Evolutionary conservation across 2,797 vertebrate genomes (phyloP).

Genomic region (Poeciliopsis paucimaculata): DNA sequence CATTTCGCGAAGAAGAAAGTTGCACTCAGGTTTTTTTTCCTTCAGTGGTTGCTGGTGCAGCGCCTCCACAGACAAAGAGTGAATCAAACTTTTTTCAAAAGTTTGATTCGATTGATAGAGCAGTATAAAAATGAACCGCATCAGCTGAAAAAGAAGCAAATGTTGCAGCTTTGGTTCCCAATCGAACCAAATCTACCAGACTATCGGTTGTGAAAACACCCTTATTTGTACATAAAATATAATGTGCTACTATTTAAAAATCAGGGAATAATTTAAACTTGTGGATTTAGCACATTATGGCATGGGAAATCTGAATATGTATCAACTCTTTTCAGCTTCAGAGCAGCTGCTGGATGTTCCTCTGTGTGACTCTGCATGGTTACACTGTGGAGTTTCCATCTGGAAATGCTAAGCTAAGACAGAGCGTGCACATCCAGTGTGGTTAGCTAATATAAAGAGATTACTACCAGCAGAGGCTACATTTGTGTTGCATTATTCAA

Average conservation of each 20-base stretch:
- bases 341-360: conserved; percentile 13
- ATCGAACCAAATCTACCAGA: too few species aligned
- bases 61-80: too few species aligned
- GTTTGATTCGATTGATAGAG: too few species aligned
- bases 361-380: conserved; percentile 12
- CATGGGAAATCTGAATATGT: neutral
- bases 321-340: neutral
- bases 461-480: conserved; percentile 51
- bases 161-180: too few species aligned
- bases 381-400: conserved; percentile 32
- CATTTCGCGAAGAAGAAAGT: too few species aligned
- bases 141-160: too few species aligned
- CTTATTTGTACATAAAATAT: neutral
- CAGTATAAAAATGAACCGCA: too few species aligned
- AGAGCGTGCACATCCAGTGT: conserved; percentile 40
- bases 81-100: too few species aligned
- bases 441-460: conserved; percentile 37
- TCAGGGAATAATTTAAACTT: neutral
- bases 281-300: neutral
- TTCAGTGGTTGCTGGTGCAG: too few species aligned
- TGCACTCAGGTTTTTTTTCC: too few species aligned
- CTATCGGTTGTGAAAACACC: too few species aligned
- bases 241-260: too few species aligned
- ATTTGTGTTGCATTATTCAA: conserved; percentile 53
- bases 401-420: conserved; percentile 25